Conservation (phyloP, 1,140 invertebrate species). For the Phocides pigmalion region DNA sequence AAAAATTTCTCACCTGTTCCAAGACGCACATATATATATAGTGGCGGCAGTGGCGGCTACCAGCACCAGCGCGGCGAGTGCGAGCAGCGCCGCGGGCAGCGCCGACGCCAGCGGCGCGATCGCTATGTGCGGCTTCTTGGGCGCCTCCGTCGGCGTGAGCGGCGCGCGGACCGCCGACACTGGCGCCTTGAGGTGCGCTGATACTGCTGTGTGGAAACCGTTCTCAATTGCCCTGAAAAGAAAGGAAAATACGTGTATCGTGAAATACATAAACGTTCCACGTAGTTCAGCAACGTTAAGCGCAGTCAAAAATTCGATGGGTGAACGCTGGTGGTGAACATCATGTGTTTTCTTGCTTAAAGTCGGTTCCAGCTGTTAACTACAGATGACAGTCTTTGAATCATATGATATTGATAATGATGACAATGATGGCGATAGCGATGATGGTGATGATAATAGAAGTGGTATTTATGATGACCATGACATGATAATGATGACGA, state of each 20-base stretch:
- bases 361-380: too few relatives aligned
- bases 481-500: too few relatives aligned
- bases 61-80: constrained; percentile 93
- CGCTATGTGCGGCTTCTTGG: constrained; percentile 52
- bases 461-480: too few relatives aligned
- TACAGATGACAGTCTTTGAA: too few relatives aligned
- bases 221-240: constrained; percentile 52
- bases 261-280: too few relatives aligned
- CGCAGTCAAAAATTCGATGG: too few relatives aligned
- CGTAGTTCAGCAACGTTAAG: too few relatives aligned
- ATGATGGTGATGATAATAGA: too few relatives aligned
- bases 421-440: too few relatives aligned
- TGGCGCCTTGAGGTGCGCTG: constrained; percentile 49
- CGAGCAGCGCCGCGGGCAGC: constrained; percentile 93
- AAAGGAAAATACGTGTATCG: background rate
- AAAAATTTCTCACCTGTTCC: constrained; percentile 90
- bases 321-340: too few relatives aligned
- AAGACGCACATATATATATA: constrained; percentile 95
- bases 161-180: constrained; percentile 88
- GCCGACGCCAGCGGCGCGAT: constrained; percentile 87
- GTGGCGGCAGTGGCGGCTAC: constrained; percentile 93
- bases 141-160: constrained; percentile 66
- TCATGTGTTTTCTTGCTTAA: too few relatives aligned
- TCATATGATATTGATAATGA: too few relatives aligned
- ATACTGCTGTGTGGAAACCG: constrained; percentile 49